phyloP scores from a whole-genome alignment of 2,888 invertebrate species.

The Leucophenga maculata region DNA sequence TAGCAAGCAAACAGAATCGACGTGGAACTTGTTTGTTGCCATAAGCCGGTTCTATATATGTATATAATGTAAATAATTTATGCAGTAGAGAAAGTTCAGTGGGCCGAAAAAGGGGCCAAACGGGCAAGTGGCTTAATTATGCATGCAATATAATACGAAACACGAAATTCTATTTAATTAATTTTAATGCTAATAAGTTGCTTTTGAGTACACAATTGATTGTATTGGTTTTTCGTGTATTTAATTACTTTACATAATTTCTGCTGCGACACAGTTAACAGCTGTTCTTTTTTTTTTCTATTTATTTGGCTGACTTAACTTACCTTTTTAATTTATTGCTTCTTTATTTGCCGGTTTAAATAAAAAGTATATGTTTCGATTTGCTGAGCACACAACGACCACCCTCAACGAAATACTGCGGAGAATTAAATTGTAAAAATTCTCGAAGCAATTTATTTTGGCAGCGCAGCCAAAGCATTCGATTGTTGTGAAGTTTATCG shows the following conservation, averaged over 20 bases:
- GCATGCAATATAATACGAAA: conserved; percentile 27
- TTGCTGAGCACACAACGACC: conserved; percentile 44
- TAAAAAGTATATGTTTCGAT: conserved; percentile 6
- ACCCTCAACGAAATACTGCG: conserved; percentile 49
- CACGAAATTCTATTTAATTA: conserved; percentile 23
- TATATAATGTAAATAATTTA: not conserved
- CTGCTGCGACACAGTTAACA: not conserved
- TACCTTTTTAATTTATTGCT: conserved; percentile 45
- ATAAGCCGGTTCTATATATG: not conserved
- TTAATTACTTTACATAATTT: not conserved
- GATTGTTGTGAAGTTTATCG: too few species aligned
- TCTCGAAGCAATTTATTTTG: too few species aligned
- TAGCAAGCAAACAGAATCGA: not conserved
- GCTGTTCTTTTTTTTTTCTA: conserved; percentile 9
- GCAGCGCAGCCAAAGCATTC: not conserved
- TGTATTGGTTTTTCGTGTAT: conserved; percentile 23
- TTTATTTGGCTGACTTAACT: conserved; percentile 25
- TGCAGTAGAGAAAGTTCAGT: conserved; percentile 56
- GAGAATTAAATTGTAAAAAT: conserved; percentile 50
- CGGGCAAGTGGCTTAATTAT: conserved; percentile 33
- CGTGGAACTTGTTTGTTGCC: conserved; percentile 3
- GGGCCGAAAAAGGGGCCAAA: conserved; percentile 29
- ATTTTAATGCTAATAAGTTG: conserved; percentile 3
- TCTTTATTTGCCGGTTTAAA: conserved; percentile 39
- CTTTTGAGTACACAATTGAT: not conserved